These are phyloP conservation scores for Gandaritis pyraliata DNA, from an alignment of 2,888 invertebrate genomes.

Conservation along the genomic window DNA sequence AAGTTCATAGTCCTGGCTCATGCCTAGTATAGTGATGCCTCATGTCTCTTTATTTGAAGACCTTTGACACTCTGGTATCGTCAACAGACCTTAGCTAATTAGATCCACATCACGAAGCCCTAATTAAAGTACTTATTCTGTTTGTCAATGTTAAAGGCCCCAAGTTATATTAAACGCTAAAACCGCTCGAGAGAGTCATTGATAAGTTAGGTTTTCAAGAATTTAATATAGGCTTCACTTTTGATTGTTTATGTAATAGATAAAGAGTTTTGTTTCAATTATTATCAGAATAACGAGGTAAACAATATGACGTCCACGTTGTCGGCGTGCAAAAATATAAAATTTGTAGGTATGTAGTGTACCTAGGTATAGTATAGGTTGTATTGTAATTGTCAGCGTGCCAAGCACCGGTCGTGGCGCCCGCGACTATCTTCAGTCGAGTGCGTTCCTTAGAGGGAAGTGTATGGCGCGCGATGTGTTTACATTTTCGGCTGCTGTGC, in stretches of 20 bases:
- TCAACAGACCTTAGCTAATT: conserved; percentile 23
- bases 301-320: conserved; percentile 57
- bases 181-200: not conserved
- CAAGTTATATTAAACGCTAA: not conserved
- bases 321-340: conserved; percentile 72
- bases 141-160: conserved; percentile 4
- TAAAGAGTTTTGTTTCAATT: not conserved
- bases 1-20: conserved; percentile 16
- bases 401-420: conserved; percentile 71
- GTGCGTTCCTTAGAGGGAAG: conserved; percentile 80
- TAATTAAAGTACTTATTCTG: conserved; percentile 1
- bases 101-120: conserved; percentile 13
- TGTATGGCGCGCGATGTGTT: conserved; percentile 83
- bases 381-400: conserved; percentile 72
- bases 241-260: conserved; percentile 4
- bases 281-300: conserved; percentile 25
- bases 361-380: conserved; percentile 38
- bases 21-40: too few species aligned
- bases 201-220: not conserved
- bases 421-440: conserved; percentile 79
- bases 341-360: conserved; percentile 54
- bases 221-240: not conserved
- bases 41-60: conserved; percentile 10
- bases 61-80: conserved; percentile 21
- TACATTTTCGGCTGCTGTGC: conserved; percentile 80